Conservation (phyloP, 2,888 invertebrate species). For the Mongoloraphidia duomilia region DNA sequence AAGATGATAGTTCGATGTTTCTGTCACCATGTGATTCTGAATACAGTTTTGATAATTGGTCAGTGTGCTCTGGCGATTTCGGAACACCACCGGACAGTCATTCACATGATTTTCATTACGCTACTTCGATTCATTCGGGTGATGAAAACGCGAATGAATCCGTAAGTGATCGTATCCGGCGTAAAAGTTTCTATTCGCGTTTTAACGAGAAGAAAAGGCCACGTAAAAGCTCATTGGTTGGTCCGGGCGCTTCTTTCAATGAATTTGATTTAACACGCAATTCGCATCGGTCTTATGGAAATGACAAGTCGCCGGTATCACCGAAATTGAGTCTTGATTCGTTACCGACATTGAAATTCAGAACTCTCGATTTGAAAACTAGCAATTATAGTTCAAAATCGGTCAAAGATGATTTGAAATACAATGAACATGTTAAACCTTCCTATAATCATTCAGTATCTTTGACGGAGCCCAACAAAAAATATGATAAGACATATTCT, state of each 20-base stretch:
- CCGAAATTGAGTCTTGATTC: background rate
- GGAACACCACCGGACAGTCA: constrained; percentile 16
- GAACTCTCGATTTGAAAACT: background rate
- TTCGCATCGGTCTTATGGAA: no score
- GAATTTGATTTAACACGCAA: background rate
- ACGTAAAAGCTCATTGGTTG: constrained; percentile 51
- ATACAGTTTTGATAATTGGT: constrained; percentile 48
- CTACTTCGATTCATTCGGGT: constrained; percentile 24
- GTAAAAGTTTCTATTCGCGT: constrained; percentile 78
- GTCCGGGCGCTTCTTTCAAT: constrained; percentile 30
- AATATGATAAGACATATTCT: background rate
- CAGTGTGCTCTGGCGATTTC: constrained; percentile 42
- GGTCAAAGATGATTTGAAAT: background rate
- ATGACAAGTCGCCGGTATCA: no score
- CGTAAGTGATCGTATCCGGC: constrained; percentile 69
- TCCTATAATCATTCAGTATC: background rate
- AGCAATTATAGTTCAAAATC: background rate
- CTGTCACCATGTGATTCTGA: constrained; percentile 43
- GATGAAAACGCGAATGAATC: constrained; percentile 44
- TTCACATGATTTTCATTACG: constrained; percentile 11
- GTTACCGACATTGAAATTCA: background rate
- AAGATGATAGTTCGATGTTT: constrained; percentile 29
- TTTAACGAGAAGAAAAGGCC: constrained; percentile 72
- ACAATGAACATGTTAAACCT: background rate
- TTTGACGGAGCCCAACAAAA: background rate